A percentile compares a stretch with the other conserved stretches of the same genome.
phyloP scores from a whole-genome alignment of 2,888 invertebrate genomes.

The Conomelus anceps region DNA sequence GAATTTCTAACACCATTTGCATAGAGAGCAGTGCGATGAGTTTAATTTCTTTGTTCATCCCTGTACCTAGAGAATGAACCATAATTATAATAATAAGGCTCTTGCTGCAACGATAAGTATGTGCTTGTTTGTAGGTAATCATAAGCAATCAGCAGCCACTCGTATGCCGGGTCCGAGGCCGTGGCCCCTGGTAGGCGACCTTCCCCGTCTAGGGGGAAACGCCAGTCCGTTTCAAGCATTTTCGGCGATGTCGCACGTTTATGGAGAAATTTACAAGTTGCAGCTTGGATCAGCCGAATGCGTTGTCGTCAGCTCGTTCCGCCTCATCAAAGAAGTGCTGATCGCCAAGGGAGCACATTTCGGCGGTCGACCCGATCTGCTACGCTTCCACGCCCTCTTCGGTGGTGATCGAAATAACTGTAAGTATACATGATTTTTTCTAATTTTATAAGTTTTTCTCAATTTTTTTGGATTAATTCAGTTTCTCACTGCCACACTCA shows the following conservation, averaged over 20 bases:
- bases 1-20: too few relatives aligned
- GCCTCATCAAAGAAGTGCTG: conserved; percentile 64
- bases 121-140: not conserved
- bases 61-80: too few relatives aligned
- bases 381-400: conserved; percentile 73
- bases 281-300: conserved; percentile 61
- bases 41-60: too few relatives aligned
- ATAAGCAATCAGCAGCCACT: conserved; percentile 27
- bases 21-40: too few relatives aligned
- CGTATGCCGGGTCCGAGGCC: conserved; percentile 59
- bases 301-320: conserved; percentile 66
- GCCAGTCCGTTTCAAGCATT: conserved; percentile 66
- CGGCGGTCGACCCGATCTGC: conserved; percentile 74
- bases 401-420: conserved; percentile 81
- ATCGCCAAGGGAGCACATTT: conserved; percentile 75
- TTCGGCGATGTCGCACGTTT: conserved; percentile 57
- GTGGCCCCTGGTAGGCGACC: conserved; percentile 62
- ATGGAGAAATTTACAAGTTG: conserved; percentile 66
- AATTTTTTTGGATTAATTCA: not conserved
- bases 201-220: conserved; percentile 57
- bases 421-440: conserved; percentile 49
- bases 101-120: too few relatives aligned
- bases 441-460: not conserved
- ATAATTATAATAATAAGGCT: too few relatives aligned
- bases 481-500: not conserved